phyloP scores from a whole-genome alignment of 2,797 vertebrate species.

The Rhynchonycteris naso region DNA sequence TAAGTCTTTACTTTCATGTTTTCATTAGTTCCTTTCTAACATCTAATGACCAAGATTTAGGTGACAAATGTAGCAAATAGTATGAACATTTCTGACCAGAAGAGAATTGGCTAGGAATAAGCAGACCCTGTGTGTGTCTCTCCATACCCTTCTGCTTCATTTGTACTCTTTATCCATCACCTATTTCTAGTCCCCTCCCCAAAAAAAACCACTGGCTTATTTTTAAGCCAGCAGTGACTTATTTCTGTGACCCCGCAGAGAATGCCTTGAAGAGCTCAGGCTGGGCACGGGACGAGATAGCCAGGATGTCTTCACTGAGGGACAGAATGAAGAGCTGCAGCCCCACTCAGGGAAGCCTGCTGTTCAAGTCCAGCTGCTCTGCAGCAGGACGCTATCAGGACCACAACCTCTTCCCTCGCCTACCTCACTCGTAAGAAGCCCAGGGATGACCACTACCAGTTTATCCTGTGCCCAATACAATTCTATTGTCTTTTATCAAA shows the following conservation, averaged over 20 bases:
- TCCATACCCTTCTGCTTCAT: background rate
- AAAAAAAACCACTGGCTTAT: constrained; percentile 9
- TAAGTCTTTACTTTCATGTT: background rate
- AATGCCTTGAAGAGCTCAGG: background rate
- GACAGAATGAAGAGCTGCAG: background rate
- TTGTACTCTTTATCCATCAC: background rate
- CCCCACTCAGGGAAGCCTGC: background rate
- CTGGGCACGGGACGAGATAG: background rate
- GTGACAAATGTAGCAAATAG: background rate
- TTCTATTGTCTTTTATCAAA: constrained; percentile 4
- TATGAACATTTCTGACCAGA: background rate
- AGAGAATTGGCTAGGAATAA: background rate
- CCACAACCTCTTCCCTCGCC: background rate
- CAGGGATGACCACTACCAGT: background rate
- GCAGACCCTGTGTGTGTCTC: background rate
- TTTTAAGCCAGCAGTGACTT: constrained; percentile 11
- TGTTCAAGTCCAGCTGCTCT: background rate
- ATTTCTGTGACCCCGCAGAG: background rate
- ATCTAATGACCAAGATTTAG: background rate
- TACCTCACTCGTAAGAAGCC: background rate
- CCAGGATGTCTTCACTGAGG: background rate
- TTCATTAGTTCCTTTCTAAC: constrained; percentile 42
- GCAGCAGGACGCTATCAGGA: background rate
- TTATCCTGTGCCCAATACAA: background rate
- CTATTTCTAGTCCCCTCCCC: background rate